Percentiles rank a stretch among this genome's conserved stretches.
phyloP scores from a whole-genome alignment of 2,888 invertebrate genomes.

The Cheilosia pagana region DNA sequence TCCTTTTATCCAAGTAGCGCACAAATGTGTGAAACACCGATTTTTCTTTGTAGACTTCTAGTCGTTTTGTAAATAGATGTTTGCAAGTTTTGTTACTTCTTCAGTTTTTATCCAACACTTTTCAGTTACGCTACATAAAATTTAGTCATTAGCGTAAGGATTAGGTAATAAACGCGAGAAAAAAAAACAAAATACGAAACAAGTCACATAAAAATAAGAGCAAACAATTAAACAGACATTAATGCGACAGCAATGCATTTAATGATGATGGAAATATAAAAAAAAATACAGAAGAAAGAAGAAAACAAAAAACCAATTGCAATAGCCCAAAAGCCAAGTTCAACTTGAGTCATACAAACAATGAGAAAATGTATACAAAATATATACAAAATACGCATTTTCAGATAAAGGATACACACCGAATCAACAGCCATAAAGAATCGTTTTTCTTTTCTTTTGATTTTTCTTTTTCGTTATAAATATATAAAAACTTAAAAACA shows the following conservation, averaged over 20 bases:
- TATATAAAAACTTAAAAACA: constrained; percentile 16
- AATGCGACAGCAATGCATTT: constrained; percentile 35
- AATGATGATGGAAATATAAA: constrained; percentile 16
- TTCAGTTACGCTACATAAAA: constrained; percentile 5
- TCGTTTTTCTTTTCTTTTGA: constrained; percentile 10
- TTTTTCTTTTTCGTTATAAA: constrained; percentile 8
- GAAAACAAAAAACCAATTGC: constrained; percentile 26
- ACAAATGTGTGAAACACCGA: constrained; percentile 9
- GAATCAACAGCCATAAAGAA: constrained; percentile 57
- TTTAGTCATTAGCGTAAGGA: constrained; percentile 58
- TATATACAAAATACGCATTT: constrained; percentile 61
- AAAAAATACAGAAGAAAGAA: constrained; percentile 8
- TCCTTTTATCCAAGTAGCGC: constrained; percentile 1
- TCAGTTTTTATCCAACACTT: background rate
- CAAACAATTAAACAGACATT: constrained; percentile 16
- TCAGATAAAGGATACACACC: constrained; percentile 74
- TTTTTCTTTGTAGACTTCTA: background rate
- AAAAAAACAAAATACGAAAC: constrained; percentile 26
- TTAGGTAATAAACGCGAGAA: constrained; percentile 37
- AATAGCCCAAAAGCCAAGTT: constrained; percentile 50
- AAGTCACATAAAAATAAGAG: constrained; percentile 39
- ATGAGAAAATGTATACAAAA: constrained; percentile 22
- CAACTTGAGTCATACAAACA: constrained; percentile 37
- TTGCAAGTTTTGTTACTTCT: background rate
- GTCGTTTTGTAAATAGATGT: constrained; percentile 39